These are phyloP conservation scores for Mylabris sibirica DNA, from an alignment of 2,888 invertebrate genomes.

Conservation along the genomic window DNA sequence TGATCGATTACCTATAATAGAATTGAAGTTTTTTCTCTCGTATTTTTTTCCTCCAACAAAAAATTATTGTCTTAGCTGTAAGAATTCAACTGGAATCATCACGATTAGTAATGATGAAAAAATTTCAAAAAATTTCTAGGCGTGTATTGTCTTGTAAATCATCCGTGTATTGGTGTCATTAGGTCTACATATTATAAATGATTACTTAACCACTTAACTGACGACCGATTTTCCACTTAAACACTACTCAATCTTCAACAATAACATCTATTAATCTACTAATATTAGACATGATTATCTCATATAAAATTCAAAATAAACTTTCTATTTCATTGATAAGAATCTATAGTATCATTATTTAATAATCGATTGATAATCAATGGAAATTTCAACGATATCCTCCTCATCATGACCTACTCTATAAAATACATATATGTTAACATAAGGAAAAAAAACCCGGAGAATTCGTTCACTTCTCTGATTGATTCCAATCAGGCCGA, in stretches of 20 bases:
- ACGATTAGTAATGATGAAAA: too few relatives aligned
- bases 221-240: conserved; percentile 10
- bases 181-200: conserved; percentile 21
- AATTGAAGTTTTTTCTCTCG: not conserved
- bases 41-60: too few relatives aligned
- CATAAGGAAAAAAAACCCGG: not conserved
- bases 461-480: not conserved
- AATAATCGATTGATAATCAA: not conserved
- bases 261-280: not conserved
- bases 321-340: conserved; percentile 1
- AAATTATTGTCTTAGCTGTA: too few relatives aligned
- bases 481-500: conserved; percentile 23
- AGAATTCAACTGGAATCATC: too few relatives aligned
- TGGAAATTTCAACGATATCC: not conserved
- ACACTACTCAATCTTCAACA: conserved; percentile 7
- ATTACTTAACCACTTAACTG: conserved; percentile 11
- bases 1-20: too few relatives aligned
- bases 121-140: conserved; percentile 4
- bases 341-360: not conserved
- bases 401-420: conserved; percentile 28
- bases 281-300: not conserved
- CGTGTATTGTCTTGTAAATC: conserved; percentile 20
- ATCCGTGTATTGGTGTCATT: conserved; percentile 27
- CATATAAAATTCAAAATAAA: conserved; percentile 13
- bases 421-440: not conserved